Conservation (phyloP, 2,888 invertebrate species). For the Phasia obesa region DNA sequence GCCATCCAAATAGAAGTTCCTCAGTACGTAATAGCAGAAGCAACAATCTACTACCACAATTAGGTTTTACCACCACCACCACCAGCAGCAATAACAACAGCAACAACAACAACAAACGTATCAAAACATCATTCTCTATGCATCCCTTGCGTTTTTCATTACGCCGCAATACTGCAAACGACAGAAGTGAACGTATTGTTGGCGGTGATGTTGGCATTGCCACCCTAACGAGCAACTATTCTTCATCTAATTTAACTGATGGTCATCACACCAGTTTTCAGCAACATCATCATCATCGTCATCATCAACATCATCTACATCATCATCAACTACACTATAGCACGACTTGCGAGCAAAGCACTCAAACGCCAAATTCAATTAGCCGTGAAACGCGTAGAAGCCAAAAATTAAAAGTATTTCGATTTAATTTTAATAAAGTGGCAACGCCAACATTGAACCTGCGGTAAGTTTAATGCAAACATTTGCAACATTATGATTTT, state of each 20-base stretch:
- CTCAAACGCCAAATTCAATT: conserved; percentile 89
- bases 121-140: conserved; percentile 46
- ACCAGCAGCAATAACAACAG: conserved; percentile 36
- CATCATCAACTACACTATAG: conserved; percentile 77
- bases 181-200: conserved; percentile 7
- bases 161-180: conserved; percentile 40
- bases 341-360: conserved; percentile 86
- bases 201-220: conserved; percentile 39
- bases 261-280: conserved; percentile 28
- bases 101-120: conserved; percentile 13
- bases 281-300: conserved; percentile 71
- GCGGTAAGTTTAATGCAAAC: conserved; percentile 75
- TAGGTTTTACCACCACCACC: conserved; percentile 45
- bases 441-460: conserved; percentile 85
- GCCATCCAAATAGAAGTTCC: conserved; percentile 79
- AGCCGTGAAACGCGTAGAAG: conserved; percentile 86
- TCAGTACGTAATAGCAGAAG: conserved; percentile 75
- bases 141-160: conserved; percentile 62
- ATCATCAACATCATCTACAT: conserved; percentile 73
- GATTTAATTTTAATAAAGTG: conserved; percentile 86
- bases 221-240: conserved; percentile 47
- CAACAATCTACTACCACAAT: conserved; percentile 61
- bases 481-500: background rate
- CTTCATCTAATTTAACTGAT: background rate
- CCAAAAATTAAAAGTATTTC: conserved; percentile 84